phyloP scores from a whole-genome alignment of 2,888 invertebrate species.

The Chymomyza fuscimana region DNA sequence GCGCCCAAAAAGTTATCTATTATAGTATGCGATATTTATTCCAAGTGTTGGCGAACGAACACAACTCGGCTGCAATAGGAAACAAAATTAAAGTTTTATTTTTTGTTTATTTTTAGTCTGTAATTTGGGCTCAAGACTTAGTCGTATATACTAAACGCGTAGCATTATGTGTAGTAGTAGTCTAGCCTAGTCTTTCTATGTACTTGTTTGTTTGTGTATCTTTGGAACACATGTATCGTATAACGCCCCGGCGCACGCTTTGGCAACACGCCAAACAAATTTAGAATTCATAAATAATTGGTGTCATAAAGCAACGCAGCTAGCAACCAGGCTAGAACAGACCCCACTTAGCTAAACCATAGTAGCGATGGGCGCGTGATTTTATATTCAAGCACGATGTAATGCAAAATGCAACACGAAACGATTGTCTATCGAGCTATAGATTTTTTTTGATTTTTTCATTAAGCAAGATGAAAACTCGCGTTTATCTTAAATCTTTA shows the following conservation, averaged over 20 bases:
- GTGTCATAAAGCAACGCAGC: slow-evolving; percentile 58
- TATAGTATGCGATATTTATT: background rate
- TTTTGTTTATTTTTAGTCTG: background rate
- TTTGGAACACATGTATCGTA: slow-evolving; percentile 8
- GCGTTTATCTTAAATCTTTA: too few species aligned
- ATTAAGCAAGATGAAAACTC: too few species aligned
- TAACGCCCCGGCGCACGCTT: slow-evolving; percentile 12
- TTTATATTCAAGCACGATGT: too few species aligned
- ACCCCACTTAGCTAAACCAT: background rate
- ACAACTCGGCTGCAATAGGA: slow-evolving; percentile 34
- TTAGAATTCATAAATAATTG: slow-evolving; percentile 73
- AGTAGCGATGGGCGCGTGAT: background rate
- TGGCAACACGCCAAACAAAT: slow-evolving; percentile 71
- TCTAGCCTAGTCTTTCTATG: slow-evolving; percentile 7
- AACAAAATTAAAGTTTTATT: slow-evolving; percentile 2
- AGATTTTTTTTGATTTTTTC: too few species aligned
- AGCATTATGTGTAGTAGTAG: too few species aligned
- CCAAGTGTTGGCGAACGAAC: background rate
- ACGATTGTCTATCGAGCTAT: too few species aligned
- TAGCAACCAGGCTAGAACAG: background rate
- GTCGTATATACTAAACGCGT: background rate
- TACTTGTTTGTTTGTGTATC: slow-evolving; percentile 27
- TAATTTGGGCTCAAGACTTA: too few species aligned
- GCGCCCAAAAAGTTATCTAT: background rate
- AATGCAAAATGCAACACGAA: too few species aligned